These are phyloP conservation scores for Gracilinanus agilis DNA, from an alignment of 2,113 vertebrate genomes.

Conservation along the genomic window DNA sequence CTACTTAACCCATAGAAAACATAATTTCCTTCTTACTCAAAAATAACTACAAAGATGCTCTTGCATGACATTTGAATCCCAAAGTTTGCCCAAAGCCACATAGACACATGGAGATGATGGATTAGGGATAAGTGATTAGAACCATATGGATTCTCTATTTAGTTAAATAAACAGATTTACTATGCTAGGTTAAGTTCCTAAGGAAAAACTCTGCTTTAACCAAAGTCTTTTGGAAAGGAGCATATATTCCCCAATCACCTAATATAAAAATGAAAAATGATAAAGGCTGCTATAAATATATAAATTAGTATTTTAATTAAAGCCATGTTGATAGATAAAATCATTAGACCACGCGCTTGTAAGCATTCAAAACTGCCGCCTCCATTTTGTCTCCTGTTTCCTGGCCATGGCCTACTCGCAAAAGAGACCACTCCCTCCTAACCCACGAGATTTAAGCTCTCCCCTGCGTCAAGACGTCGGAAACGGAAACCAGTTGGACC, in stretches of 20 bases:
- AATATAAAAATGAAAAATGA: too few species aligned
- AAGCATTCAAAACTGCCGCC: too few species aligned
- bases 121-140: conserved; percentile 73
- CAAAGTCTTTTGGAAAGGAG: conserved; percentile 10
- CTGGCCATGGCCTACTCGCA: too few species aligned
- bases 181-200: conserved; percentile 50
- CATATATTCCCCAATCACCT: conserved; percentile 15
- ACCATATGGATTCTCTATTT: conserved; percentile 71
- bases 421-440: too few species aligned
- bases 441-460: too few species aligned
- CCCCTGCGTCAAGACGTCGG: too few species aligned
- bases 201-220: conserved; percentile 56
- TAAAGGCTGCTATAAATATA: too few species aligned
- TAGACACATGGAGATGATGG: conserved; percentile 56
- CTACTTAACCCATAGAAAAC: conserved; percentile 37
- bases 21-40: conserved; percentile 48
- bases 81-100: not conserved
- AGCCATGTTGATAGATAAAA: too few species aligned
- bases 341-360: too few species aligned
- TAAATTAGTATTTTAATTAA: too few species aligned
- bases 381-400: too few species aligned
- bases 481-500: too few species aligned
- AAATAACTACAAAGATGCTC: conserved; percentile 59
- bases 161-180: conserved; percentile 74
- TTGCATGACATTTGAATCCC: conserved; percentile 48